phyloP scores from a whole-genome alignment of 2,113 vertebrate species.

The Leptobrachium leishanense region DNA sequence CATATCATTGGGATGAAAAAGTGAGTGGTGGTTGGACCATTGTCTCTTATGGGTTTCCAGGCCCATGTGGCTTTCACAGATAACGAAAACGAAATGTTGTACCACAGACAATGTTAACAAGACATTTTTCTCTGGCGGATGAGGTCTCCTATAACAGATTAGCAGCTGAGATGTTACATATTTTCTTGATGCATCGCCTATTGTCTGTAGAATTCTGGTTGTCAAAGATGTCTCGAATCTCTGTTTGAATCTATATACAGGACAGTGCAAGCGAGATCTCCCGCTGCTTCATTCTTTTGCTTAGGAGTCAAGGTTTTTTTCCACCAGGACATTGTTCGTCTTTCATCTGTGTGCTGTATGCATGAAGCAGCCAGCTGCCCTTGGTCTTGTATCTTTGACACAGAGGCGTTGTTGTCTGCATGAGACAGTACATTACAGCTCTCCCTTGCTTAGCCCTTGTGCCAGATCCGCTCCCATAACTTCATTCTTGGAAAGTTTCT shows the following conservation, averaged over 20 bases:
- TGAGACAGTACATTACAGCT: slow-evolving; percentile 60
- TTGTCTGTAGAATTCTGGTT: slow-evolving; percentile 53
- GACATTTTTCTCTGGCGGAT: background rate
- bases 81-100: too few relatives aligned
- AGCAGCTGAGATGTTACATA: too few relatives aligned
- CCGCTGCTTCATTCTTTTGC: slow-evolving; percentile 50
- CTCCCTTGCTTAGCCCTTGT: slow-evolving; percentile 50
- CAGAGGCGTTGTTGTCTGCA: slow-evolving; percentile 64
- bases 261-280: slow-evolving; percentile 28
- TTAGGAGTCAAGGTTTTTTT: slow-evolving; percentile 57
- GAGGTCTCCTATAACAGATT: background rate
- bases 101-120: too few relatives aligned
- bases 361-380: slow-evolving; percentile 53
- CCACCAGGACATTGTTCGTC: slow-evolving; percentile 32
- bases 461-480: slow-evolving; percentile 54
- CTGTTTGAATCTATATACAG: slow-evolving; percentile 38
- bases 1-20: too few relatives aligned
- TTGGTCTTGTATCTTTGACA: slow-evolving; percentile 67
- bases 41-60: too few relatives aligned
- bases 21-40: too few relatives aligned
- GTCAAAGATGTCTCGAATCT: slow-evolving; percentile 40
- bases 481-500: slow-evolving; percentile 74
- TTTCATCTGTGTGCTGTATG: slow-evolving; percentile 40
- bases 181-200: slow-evolving; percentile 54
- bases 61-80: too few relatives aligned